Evolutionary conservation across 2,113 vertebrate species (phyloP).

Genomic region (Hiodon alosoides): DNA sequence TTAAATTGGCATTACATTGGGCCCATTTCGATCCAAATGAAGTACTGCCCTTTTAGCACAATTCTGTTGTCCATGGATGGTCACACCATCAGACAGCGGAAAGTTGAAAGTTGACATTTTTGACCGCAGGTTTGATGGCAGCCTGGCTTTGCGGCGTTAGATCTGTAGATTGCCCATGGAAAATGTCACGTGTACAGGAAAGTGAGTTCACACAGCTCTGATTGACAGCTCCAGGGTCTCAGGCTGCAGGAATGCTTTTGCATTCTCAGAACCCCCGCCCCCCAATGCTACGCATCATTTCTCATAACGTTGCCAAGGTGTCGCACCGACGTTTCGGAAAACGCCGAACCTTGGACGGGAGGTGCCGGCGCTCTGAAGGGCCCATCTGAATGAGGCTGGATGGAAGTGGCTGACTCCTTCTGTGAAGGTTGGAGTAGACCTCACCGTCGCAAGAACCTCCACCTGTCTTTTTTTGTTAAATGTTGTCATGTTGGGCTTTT

Average conservation of each 20-base stretch:
- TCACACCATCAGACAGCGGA: not conserved
- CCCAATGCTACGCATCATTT: too few species aligned
- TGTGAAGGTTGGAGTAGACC: not conserved
- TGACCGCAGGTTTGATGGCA: constrained; percentile 21
- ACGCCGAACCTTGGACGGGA: too few species aligned
- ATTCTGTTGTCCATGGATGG: too few species aligned
- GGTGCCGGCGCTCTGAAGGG: constrained; percentile 16
- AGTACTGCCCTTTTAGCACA: not conserved
- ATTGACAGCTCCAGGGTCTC: constrained; percentile 17
- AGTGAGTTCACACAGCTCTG: constrained; percentile 2
- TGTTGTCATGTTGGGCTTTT: too few species aligned
- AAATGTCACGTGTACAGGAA: constrained; percentile 33
- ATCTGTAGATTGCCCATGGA: constrained; percentile 36
- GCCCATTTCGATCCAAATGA: not conserved
- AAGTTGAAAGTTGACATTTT: not conserved
- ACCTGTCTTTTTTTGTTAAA: too few species aligned
- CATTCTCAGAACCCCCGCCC: too few species aligned
- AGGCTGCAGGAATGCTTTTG: not conserved
- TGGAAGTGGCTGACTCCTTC: not conserved
- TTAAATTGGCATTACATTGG: too few species aligned
- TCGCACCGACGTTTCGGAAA: too few species aligned
- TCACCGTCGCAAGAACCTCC: too few species aligned
- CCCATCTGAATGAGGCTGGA: constrained; percentile 9
- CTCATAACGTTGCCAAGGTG: too few species aligned
- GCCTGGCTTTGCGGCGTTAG: constrained; percentile 26